These are phyloP conservation scores for Liodrosophila aerea DNA, from an alignment of 2,888 invertebrate species.

Conservation along the genomic window DNA sequence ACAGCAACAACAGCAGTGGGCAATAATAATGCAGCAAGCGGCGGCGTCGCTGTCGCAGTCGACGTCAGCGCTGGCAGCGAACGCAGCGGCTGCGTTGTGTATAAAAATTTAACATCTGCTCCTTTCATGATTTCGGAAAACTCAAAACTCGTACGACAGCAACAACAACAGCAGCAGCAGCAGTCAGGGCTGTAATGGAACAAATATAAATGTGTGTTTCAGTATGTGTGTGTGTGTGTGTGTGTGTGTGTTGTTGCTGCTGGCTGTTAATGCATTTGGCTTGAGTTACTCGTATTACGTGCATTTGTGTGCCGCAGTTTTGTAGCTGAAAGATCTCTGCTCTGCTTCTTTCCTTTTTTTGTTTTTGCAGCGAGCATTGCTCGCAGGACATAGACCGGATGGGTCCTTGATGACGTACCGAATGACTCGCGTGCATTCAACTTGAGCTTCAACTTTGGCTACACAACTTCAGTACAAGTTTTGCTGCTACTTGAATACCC, in stretches of 20 bases:
- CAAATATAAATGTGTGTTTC: slow-evolving; percentile 55
- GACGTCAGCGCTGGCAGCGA: slow-evolving; percentile 31
- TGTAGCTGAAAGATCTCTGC: slow-evolving; percentile 44
- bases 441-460: slow-evolving; percentile 48
- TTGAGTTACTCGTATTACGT: slow-evolving; percentile 74
- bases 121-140: slow-evolving; percentile 82
- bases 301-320: slow-evolving; percentile 72
- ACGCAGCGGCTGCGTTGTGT: slow-evolving; percentile 54
- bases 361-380: not conserved
- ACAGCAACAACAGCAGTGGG: slow-evolving; percentile 33
- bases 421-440: slow-evolving; percentile 69
- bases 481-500: not conserved
- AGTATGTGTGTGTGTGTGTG: slow-evolving; percentile 19
- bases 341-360: not conserved
- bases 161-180: slow-evolving; percentile 42
- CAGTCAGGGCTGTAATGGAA: slow-evolving; percentile 68
- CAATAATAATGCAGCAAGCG: slow-evolving; percentile 62
- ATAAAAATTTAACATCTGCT: slow-evolving; percentile 81
- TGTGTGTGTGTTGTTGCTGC: slow-evolving; percentile 24
- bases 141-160: slow-evolving; percentile 77
- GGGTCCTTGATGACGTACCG: slow-evolving; percentile 54
- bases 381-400: slow-evolving; percentile 48
- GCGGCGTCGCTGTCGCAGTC: slow-evolving; percentile 16
- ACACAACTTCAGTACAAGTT: slow-evolving; percentile 25
- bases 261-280: slow-evolving; percentile 75